Evolutionary conservation across 2,888 invertebrate genomes (phyloP), one percentile per base, ranked within the genome.

Genomic region (Saturnia pavonia): DNA sequence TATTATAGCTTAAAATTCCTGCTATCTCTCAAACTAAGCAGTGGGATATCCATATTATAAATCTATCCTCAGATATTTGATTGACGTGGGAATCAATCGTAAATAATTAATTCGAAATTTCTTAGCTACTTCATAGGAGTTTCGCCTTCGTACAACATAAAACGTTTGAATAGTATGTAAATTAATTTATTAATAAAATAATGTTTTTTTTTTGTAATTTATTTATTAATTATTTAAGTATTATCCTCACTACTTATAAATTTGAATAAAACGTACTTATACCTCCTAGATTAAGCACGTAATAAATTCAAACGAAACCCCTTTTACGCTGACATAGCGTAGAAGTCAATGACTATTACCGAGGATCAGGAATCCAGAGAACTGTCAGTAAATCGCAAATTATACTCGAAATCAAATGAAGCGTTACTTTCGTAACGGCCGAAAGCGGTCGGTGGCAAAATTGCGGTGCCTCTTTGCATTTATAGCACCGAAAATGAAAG

Each of bases 401-500:
- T 51, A 84, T 83, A 82, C 83, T 78, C 79, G 74, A 76, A 78
- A 82, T 78, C 79, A 81, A 86, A 84, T 82, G 80, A 82, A 84
- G 77, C 78, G 76, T 74, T 76, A 73, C 77, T 75, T 75, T 71
- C 77, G 77, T 86, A 85, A 86, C 85, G 80, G 83, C 74, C 71
- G 75, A 72, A 74, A 83, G 82, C 82, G 80, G 78, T 82, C 79
- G 78, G 79, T 80, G 79, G 78, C 77, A 75, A 81, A 85, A 88
- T 87, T 86, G 85, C 84, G 82, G 75, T 78, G 80, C 82, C 84
- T 83, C 87, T 88, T 88, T 88, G 88, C 88, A 89, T 90, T 88
- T 88, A 88, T 82, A 88, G 85, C 81, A 86, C 86, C 87, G 82
- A 86, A 86, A 88, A 88, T 87, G 86, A 86, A 88, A 86, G 81